These are phyloP conservation scores for Enteromius paludinosus DNA, from an alignment of 2,797 vertebrate genomes.

Conservation along the genomic window DNA sequence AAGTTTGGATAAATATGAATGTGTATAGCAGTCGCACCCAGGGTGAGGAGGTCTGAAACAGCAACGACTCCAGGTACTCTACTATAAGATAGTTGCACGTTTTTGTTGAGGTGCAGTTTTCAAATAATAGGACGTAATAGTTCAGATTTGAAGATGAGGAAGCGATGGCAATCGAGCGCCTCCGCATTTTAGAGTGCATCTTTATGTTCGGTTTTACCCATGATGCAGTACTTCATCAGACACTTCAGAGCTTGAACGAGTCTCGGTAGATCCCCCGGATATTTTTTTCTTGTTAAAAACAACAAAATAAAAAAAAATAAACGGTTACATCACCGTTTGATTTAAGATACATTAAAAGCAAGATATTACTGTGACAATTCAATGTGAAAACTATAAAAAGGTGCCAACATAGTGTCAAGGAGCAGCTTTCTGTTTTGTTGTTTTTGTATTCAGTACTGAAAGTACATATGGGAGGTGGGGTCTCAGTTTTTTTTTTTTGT, in stretches of 20 bases:
- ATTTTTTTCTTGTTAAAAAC: constrained; percentile 42
- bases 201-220: constrained; percentile 38
- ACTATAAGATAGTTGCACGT: background rate
- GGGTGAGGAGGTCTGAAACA: constrained; percentile 8
- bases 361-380: constrained; percentile 67
- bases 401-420: constrained; percentile 61
- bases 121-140: constrained; percentile 35
- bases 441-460: constrained; percentile 65
- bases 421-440: constrained; percentile 65
- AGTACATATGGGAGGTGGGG: constrained; percentile 57
- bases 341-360: constrained; percentile 53
- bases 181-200: constrained; percentile 61
- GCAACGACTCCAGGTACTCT: background rate
- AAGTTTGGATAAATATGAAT: constrained; percentile 13
- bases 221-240: constrained; percentile 47
- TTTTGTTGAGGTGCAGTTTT: constrained; percentile 29
- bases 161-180: constrained; percentile 47
- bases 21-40: constrained; percentile 20
- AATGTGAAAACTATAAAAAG: constrained; percentile 64
- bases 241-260: constrained; percentile 41
- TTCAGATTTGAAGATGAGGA: constrained; percentile 15
- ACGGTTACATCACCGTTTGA: constrained; percentile 27
- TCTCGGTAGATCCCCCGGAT: constrained; percentile 44
- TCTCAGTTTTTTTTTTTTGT: constrained; percentile 43
- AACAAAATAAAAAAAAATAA: background rate